phyloP scores from a whole-genome alignment of 2,888 invertebrate genomes.

The Tridacna gigas region DNA sequence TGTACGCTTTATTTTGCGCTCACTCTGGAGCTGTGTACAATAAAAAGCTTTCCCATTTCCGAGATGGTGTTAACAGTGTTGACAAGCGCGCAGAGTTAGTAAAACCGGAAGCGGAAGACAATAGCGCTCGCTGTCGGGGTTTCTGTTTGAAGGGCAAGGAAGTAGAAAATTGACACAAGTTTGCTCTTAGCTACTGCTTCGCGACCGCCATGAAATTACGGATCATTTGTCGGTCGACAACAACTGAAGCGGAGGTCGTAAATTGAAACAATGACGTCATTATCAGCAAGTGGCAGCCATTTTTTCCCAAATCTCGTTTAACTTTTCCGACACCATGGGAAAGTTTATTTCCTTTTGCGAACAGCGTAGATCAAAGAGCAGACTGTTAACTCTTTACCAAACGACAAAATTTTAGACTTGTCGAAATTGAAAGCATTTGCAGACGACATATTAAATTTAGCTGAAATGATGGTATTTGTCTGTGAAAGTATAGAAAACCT shows the following conservation, averaged over 20 bases:
- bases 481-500: too few relatives aligned
- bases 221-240: conserved; percentile 11
- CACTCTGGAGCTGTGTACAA: conserved; percentile 14
- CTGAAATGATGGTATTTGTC: too few relatives aligned
- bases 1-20: conserved; percentile 17
- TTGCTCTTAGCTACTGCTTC: conserved; percentile 53
- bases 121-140: conserved; percentile 29
- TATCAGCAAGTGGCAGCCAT: too few relatives aligned
- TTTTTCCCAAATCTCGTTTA: too few relatives aligned
- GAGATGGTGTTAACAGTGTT: background rate
- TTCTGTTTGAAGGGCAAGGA: conserved; percentile 43
- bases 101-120: conserved; percentile 25
- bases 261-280: too few relatives aligned
- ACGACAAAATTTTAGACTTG: too few relatives aligned
- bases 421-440: too few relatives aligned
- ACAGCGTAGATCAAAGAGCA: too few relatives aligned
- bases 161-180: conserved; percentile 60
- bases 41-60: conserved; percentile 31
- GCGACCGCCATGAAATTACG: conserved; percentile 29
- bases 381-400: too few relatives aligned
- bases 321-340: too few relatives aligned
- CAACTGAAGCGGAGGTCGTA: background rate
- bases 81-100: conserved; percentile 27
- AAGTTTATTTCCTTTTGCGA: too few relatives aligned
- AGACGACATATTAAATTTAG: too few relatives aligned